Conservation (phyloP, 2,113 vertebrate genomes). For the Proteles cristata region DNA sequence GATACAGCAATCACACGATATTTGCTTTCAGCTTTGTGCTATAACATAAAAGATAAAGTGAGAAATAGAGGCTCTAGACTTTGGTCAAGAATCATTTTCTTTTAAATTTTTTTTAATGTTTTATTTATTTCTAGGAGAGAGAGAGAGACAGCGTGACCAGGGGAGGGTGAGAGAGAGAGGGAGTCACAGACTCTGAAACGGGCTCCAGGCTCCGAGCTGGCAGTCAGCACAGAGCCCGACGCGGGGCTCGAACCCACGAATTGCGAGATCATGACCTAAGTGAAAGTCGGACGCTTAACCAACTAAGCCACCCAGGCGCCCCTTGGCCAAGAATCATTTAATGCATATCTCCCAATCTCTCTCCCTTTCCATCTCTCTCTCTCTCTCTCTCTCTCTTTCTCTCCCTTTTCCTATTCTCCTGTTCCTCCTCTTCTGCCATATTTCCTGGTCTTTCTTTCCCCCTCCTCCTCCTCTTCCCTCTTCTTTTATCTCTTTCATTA, state of each 20-base stretch:
- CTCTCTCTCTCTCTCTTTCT: neutral
- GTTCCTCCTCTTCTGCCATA: neutral
- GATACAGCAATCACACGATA: slow-evolving; percentile 47
- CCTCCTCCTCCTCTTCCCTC: neutral
- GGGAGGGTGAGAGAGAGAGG: no score
- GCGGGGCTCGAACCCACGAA: no score
- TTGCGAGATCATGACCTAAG: no score
- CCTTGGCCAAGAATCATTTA: neutral
- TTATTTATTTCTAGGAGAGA: no score
- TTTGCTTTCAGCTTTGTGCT: neutral
- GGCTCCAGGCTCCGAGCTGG: no score
- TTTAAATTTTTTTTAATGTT: no score
- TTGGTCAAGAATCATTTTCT: neutral
- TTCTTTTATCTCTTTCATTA: neutral
- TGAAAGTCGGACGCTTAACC: no score
- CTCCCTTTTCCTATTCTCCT: neutral
- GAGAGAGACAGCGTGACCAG: no score
- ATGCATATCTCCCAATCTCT: neutral
- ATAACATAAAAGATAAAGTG: slow-evolving; percentile 34
- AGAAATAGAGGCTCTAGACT: slow-evolving; percentile 9
- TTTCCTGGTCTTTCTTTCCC: neutral
- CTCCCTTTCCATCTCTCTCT: neutral
- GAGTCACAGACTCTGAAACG: no score
- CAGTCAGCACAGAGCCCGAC: no score
- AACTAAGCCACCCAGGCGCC: no score